Conservation (phyloP, 37 sponge, comb jelly and placozoan species). For the Hexactinellida sp. region DNA sequence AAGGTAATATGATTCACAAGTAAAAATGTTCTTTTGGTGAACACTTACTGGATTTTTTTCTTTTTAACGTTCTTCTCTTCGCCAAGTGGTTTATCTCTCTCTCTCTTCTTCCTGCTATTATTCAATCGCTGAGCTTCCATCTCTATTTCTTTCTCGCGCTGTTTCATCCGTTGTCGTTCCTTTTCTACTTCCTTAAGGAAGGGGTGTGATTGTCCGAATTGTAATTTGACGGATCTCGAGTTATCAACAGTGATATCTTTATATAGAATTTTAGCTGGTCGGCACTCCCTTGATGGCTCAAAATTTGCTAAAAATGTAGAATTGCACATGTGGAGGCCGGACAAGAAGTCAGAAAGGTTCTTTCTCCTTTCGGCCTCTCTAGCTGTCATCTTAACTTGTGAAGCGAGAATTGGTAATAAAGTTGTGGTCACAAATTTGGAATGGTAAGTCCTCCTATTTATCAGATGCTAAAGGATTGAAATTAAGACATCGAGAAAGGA, state of each 20-base stretch:
- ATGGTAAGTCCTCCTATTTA: neutral
- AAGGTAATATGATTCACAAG: neutral
- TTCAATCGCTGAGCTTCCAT: neutral
- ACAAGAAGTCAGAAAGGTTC: neutral
- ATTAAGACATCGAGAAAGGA: neutral
- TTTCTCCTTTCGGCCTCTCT: neutral
- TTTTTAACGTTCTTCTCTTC: neutral
- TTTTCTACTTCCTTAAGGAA: neutral
- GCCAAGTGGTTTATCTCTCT: neutral
- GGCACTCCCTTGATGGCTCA: neutral
- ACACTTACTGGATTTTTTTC: neutral
- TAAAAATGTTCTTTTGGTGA: neutral
- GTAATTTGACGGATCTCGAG: neutral
- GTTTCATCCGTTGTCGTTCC: neutral
- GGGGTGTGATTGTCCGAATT: neutral
- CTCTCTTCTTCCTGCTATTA: neutral
- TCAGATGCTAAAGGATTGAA: neutral
- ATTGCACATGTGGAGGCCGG: neutral
- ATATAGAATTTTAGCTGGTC: neutral
- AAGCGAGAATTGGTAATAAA: neutral
- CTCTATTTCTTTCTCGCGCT: neutral
- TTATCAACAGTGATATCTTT: neutral
- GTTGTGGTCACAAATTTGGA: neutral
- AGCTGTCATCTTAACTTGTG: neutral
- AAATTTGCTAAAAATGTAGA: neutral